Percentiles rank a stretch among this genome's conserved stretches.
These are phyloP conservation scores for Lycaena phlaeas DNA, from an alignment of 2,888 invertebrate genomes.

Conservation along the genomic window DNA sequence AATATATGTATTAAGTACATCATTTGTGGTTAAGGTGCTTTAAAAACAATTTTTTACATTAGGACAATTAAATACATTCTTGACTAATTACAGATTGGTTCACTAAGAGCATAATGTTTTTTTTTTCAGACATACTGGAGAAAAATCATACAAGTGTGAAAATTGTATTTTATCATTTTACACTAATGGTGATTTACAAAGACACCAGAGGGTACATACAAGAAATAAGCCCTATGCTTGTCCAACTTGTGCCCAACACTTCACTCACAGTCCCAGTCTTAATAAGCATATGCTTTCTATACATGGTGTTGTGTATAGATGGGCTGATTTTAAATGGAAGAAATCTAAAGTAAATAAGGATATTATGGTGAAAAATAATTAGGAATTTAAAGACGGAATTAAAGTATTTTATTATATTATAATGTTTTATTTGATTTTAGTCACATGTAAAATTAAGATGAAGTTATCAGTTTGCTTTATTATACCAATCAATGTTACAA, in stretches of 20 bases:
- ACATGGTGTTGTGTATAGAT: conserved; percentile 52
- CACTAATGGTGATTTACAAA: conserved; percentile 44
- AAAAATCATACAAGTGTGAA: conserved; percentile 49
- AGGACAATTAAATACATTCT: no score
- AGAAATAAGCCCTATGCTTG: conserved; percentile 56
- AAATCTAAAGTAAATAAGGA: conserved; percentile 9
- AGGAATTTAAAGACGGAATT: not conserved
- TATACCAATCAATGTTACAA: conserved; percentile 4
- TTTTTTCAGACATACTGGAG: conserved; percentile 53
- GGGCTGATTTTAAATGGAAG: conserved; percentile 38
- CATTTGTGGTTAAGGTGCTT: no score
- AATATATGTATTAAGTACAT: no score
- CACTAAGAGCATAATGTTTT: no score
- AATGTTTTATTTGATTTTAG: conserved; percentile 3
- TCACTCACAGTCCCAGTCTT: conserved; percentile 54
- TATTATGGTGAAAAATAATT: no score
- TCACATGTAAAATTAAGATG: conserved; percentile 1
- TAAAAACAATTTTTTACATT: no score
- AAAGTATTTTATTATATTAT: not conserved
- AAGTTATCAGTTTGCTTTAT: not conserved
- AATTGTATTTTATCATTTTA: conserved; percentile 45
- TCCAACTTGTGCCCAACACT: conserved; percentile 48
- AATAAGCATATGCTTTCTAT: conserved; percentile 60
- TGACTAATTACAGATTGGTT: no score
- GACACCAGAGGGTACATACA: conserved; percentile 53